Evolutionary conservation across 2,888 invertebrate genomes (phyloP).

Genomic region (Eretmocerus hayati): DNA sequence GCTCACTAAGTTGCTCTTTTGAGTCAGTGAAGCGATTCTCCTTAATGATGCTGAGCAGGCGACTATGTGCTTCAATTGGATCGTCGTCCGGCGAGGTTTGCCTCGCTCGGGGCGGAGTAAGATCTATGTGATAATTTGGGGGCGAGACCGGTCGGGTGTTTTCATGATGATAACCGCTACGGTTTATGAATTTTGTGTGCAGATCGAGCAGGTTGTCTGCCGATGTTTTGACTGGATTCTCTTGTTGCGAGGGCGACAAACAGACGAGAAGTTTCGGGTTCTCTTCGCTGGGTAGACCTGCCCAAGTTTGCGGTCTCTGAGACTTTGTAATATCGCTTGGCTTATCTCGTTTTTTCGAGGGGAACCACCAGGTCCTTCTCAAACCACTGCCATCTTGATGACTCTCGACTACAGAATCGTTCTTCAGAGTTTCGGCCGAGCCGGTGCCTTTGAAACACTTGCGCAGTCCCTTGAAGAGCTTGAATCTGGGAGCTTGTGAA

Average conservation of each 20-base stretch:
- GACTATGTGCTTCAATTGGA: background rate
- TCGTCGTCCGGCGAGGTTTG: background rate
- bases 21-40: no score
- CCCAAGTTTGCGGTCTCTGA: conserved; percentile 43
- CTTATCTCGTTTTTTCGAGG: conserved; percentile 1
- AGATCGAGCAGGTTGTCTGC: conserved; percentile 61
- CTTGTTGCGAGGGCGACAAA: conserved; percentile 66
- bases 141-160: conserved; percentile 27
- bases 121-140: conserved; percentile 20
- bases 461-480: conserved; percentile 20
- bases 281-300: conserved; percentile 55
- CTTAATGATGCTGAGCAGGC: conserved; percentile 36
- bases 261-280: conserved; percentile 60
- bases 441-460: background rate
- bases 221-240: conserved; percentile 51
- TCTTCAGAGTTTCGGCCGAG: background rate
- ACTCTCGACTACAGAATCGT: background rate
- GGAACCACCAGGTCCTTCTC: background rate
- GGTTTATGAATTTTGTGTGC: conserved; percentile 63
- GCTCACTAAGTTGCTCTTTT: no score
- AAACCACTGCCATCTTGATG: background rate
- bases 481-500: conserved; percentile 29
- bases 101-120: conserved; percentile 6
- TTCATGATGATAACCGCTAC: conserved; percentile 54
- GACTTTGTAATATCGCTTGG: background rate